A percentile compares a stretch with the other conserved stretches of the same genome.
These are phyloP conservation scores for Eolophus roseicapilla DNA, from an alignment of 2,113 vertebrate genomes.

Conservation along the genomic window DNA sequence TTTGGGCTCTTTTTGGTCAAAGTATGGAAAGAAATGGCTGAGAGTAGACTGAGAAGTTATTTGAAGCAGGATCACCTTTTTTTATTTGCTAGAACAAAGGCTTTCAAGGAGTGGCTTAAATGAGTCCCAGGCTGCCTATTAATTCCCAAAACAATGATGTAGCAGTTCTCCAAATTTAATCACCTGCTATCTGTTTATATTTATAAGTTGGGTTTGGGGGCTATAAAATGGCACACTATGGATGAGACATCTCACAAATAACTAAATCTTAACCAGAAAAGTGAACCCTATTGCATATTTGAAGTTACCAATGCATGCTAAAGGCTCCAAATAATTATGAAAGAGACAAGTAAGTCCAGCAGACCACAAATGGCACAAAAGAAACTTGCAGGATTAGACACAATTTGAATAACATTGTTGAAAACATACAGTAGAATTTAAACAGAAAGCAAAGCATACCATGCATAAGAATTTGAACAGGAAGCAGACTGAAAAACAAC, in stretches of 20 bases:
- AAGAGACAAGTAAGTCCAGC: background rate
- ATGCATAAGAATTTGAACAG: background rate
- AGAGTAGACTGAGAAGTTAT: background rate
- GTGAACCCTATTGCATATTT: background rate
- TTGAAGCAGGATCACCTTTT: background rate
- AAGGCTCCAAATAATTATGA: background rate
- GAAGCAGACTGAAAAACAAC: constrained; percentile 38
- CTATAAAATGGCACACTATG: background rate
- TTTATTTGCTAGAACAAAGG: background rate
- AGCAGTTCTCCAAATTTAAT: background rate
- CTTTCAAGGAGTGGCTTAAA: background rate
- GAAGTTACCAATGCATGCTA: background rate
- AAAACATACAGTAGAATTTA: background rate
- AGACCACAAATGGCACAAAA: background rate
- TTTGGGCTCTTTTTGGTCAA: background rate
- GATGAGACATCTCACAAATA: background rate
- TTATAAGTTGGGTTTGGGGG: background rate
- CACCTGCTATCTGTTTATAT: background rate
- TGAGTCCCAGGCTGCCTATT: background rate
- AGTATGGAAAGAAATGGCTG: background rate
- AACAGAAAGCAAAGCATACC: background rate
- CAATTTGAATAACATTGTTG: background rate
- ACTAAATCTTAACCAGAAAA: background rate
- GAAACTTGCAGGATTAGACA: background rate
- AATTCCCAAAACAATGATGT: background rate